Evolutionary conservation across 92 coral and sea anemone species (phyloP).

Genomic region (Siderastrea radians): DNA sequence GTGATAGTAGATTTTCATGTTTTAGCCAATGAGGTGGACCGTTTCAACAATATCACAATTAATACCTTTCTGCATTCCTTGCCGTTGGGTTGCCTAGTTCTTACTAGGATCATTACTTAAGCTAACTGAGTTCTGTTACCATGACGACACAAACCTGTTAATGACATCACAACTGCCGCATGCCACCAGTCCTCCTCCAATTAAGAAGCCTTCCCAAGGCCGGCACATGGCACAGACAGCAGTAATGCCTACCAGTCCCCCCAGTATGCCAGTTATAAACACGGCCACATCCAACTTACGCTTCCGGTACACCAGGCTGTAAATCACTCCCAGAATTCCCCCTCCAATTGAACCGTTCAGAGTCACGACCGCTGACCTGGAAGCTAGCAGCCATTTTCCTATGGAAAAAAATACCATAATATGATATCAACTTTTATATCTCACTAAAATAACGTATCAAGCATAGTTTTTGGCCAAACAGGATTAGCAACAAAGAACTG

Average conservation of each 20-base stretch:
- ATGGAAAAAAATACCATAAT: not conserved
- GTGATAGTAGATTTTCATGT: too few relatives aligned
- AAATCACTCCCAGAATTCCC: constrained; percentile 69
- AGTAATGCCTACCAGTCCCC: constrained; percentile 89
- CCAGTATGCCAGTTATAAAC: constrained; percentile 83
- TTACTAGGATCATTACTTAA: too few relatives aligned
- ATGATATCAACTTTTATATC: not conserved
- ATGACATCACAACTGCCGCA: constrained; percentile 71
- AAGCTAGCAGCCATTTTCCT: constrained; percentile 85
- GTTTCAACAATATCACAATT: too few relatives aligned
- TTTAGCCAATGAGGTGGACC: too few relatives aligned
- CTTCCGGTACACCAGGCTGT: constrained; percentile 65
- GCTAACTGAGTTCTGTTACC: not conserved
- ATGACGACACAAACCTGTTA: constrained; percentile 25
- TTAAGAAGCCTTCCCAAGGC: constrained; percentile 88
- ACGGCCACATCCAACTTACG: constrained; percentile 78
- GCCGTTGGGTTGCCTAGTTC: too few relatives aligned
- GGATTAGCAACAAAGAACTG: too few relatives aligned
- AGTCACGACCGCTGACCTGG: constrained; percentile 92
- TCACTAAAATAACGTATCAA: too few relatives aligned
- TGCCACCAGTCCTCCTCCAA: constrained; percentile 88
- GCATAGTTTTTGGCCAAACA: too few relatives aligned
- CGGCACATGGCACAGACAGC: constrained; percentile 88
- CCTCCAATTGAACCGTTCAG: constrained; percentile 94
- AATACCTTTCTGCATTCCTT: too few relatives aligned